These are phyloP conservation scores for Deilephila porcellus DNA, from an alignment of 2,888 invertebrate species.

Conservation along the genomic window DNA sequence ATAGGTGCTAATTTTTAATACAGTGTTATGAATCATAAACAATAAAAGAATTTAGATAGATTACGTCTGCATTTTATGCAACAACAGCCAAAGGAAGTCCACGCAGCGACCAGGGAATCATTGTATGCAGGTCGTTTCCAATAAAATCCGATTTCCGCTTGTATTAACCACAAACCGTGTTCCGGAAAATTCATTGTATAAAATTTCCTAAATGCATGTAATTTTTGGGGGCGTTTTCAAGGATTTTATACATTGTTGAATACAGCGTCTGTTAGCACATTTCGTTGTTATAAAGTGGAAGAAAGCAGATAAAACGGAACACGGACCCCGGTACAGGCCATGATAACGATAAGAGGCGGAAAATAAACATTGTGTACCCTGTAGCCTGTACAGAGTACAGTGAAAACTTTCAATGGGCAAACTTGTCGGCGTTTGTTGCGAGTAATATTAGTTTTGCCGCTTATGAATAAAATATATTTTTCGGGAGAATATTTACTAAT, in stretches of 20 bases:
- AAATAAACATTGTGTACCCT: slow-evolving; percentile 1
- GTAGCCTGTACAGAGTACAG: slow-evolving; percentile 2
- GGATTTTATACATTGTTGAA: not conserved
- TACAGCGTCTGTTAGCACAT: not conserved
- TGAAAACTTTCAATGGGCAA: slow-evolving; percentile 21
- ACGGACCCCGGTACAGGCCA: not conserved
- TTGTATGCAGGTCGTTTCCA: no score
- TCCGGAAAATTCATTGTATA: not conserved
- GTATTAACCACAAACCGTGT: not conserved
- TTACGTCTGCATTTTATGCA: no score
- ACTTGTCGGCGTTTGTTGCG: not conserved
- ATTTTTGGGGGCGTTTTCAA: not conserved
- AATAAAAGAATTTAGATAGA: no score
- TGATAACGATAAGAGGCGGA: slow-evolving; percentile 17
- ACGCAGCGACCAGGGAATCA: no score
- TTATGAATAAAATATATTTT: not conserved
- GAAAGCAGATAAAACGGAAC: slow-evolving; percentile 4
- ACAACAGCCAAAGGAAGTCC: no score
- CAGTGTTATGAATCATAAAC: no score
- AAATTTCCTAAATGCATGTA: not conserved
- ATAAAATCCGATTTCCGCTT: no score
- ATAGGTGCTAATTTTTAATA: no score
- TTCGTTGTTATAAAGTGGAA: slow-evolving; percentile 7
- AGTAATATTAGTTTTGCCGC: not conserved
- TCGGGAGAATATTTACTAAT: not conserved